Conservation (phyloP, 2,113 vertebrate genomes). For the Sphaerodactylus townsendi region DNA sequence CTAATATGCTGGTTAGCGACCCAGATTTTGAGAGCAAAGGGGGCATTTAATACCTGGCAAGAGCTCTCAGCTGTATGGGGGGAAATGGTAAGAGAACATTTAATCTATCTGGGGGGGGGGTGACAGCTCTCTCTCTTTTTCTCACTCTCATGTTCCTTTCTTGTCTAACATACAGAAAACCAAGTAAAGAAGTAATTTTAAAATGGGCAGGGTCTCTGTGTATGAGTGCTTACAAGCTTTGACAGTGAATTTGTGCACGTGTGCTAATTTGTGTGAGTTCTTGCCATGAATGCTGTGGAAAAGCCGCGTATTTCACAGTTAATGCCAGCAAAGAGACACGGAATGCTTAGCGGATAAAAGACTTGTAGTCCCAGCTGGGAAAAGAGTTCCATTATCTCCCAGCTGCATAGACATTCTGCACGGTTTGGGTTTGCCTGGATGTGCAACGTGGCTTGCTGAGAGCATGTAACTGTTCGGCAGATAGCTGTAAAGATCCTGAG, state of each 20-base stretch:
- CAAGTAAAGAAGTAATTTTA: constrained; percentile 47
- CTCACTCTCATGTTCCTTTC: constrained; percentile 21
- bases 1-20: constrained; percentile 50
- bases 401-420: constrained; percentile 75
- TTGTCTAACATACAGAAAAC: constrained; percentile 41
- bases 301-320: constrained; percentile 55
- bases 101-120: constrained; percentile 58
- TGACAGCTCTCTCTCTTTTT: constrained; percentile 51
- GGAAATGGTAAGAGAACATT: constrained; percentile 56
- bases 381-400: constrained; percentile 73
- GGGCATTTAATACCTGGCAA: constrained; percentile 68
- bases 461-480: constrained; percentile 69
- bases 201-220: constrained; percentile 40
- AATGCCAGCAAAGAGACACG: constrained; percentile 56
- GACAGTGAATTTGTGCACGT: constrained; percentile 42
- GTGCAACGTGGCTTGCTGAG: constrained; percentile 73
- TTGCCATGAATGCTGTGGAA: constrained; percentile 47
- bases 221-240: constrained; percentile 32
- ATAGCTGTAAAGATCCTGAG: constrained; percentile 58
- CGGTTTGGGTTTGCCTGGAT: constrained; percentile 80
- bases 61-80: constrained; percentile 45
- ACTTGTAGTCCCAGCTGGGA: constrained; percentile 74
- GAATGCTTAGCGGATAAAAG: constrained; percentile 70
- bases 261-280: constrained; percentile 61
- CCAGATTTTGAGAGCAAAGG: constrained; percentile 64